Evolutionary conservation across 2,797 vertebrate genomes (phyloP).

Genomic region (Cossypha heuglini): DNA sequence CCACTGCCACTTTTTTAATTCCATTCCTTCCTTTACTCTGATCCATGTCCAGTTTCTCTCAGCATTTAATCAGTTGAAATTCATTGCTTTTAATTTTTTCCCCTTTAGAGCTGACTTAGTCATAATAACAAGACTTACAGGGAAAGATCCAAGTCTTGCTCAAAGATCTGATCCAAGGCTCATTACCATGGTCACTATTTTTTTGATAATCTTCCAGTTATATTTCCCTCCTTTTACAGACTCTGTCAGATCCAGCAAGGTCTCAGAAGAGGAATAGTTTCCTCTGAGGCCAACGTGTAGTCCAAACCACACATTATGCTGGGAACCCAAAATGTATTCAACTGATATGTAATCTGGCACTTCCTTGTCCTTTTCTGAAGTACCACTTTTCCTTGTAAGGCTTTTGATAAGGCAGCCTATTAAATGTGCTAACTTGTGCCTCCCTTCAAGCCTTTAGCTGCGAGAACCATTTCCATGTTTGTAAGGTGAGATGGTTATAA

Average conservation of each 20-base stretch:
- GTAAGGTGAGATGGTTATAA: neutral
- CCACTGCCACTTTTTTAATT: neutral
- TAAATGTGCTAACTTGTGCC: neutral
- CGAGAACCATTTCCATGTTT: neutral
- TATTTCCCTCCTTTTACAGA: neutral
- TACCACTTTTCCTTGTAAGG: neutral
- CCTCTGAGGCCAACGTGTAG: neutral
- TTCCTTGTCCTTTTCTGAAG: neutral
- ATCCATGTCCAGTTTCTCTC: neutral
- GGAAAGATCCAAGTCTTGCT: constrained; percentile 11
- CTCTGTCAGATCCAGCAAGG: neutral
- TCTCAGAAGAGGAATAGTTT: constrained; percentile 5
- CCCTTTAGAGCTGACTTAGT: neutral
- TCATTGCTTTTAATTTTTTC: neutral
- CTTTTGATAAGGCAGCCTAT: neutral
- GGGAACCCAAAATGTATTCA: neutral
- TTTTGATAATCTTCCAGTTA: neutral
- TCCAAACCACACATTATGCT: neutral
- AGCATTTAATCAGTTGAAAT: neutral
- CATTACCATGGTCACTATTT: constrained; percentile 15
- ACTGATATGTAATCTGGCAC: neutral
- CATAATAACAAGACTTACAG: neutral
- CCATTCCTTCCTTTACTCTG: neutral
- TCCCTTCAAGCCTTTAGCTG: neutral
- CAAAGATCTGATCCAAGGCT: constrained; percentile 26